Percentiles rank a stretch among this genome's conserved stretches.
These are phyloP conservation scores for Platyrinchus mystaceus DNA, from an alignment of 2,797 vertebrate species.

Conservation along the genomic window DNA sequence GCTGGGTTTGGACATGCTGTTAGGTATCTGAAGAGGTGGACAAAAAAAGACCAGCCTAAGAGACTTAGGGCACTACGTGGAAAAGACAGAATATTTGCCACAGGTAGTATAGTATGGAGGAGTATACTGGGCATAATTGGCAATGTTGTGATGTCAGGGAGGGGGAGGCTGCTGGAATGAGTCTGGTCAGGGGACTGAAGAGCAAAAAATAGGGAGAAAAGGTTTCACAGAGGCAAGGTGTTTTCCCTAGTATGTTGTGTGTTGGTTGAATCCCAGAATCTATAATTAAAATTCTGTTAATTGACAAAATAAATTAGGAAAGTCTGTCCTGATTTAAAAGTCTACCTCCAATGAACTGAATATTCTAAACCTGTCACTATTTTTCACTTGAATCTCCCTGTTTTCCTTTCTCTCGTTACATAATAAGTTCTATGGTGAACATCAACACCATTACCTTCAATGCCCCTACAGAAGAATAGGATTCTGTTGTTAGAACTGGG, in stretches of 20 bases:
- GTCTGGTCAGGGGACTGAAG: accelerated
- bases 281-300: background rate
- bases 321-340: background rate
- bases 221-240: background rate
- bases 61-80: background rate
- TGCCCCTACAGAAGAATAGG: background rate
- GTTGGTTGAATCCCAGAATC: background rate
- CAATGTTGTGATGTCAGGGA: background rate
- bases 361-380: background rate
- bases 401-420: background rate
- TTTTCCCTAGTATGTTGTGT: background rate
- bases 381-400: background rate
- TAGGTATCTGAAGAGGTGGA: background rate
- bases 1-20: background rate
- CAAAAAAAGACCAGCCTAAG: background rate
- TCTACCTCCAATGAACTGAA: background rate
- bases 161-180: background rate
- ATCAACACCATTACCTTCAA: background rate
- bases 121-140: accelerated
- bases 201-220: background rate
- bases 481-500: background rate
- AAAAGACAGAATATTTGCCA: background rate
- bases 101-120: background rate
- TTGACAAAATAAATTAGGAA: background rate
- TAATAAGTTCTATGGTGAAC: background rate